A percentile compares a stretch with the other conserved stretches of the same genome.
Evolutionary conservation across 2,797 vertebrate genomes (phyloP).

Genomic region (Centroberyx gerrardi): DNA sequence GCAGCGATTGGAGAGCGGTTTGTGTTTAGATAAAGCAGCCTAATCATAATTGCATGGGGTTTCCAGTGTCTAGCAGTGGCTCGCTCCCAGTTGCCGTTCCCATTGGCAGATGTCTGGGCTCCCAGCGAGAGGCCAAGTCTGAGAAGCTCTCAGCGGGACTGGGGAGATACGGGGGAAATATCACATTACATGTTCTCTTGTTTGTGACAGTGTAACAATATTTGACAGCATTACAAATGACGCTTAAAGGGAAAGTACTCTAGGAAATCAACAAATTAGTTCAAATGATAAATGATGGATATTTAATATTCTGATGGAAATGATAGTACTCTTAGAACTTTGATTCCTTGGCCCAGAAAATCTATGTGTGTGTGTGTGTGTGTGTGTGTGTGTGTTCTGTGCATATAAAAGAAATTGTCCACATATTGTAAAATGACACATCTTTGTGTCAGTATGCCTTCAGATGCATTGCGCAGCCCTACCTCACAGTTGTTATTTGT

Average conservation of each 20-base stretch:
- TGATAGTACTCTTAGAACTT: too few relatives aligned
- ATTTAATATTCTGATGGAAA: too few relatives aligned
- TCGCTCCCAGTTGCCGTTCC: conserved; percentile 15
- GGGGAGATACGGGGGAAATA: not conserved
- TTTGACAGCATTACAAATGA: too few relatives aligned
- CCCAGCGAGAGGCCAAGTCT: not conserved
- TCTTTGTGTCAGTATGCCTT: not conserved
- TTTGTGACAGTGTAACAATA: too few relatives aligned
- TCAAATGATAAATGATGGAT: too few relatives aligned
- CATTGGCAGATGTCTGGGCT: conserved; percentile 23
- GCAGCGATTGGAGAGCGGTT: conserved; percentile 67
- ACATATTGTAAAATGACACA: not conserved
- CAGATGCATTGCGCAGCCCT: conserved; percentile 1
- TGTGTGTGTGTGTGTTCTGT: too few relatives aligned
- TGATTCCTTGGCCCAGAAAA: too few relatives aligned
- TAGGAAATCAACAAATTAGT: too few relatives aligned
- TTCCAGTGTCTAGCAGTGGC: conserved; percentile 53
- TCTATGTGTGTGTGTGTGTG: too few relatives aligned
- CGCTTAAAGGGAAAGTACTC: too few relatives aligned
- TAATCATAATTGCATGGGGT: conserved; percentile 66
- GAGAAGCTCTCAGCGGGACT: conserved; percentile 7
- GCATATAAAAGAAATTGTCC: too few relatives aligned
- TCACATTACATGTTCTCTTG: not conserved
- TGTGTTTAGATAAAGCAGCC: conserved; percentile 75
- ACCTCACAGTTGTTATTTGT: conserved; percentile 32